Evolutionary conservation across 2,888 invertebrate genomes (phyloP), one percentile per base, ranked within the genome.

Genomic region (Pilophorus perplexus): DNA sequence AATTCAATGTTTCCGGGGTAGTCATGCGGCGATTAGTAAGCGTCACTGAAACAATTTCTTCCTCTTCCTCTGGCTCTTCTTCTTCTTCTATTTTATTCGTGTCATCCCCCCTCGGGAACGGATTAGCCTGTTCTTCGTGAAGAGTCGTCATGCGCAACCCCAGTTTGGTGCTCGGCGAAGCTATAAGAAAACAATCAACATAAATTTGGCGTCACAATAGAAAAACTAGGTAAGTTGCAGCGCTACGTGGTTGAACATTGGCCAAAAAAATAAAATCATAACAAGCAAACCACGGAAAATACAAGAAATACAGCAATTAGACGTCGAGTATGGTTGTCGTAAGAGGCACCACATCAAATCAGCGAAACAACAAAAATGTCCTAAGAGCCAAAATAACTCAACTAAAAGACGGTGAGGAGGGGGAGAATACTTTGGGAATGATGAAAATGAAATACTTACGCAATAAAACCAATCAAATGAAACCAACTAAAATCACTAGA

Each of bases 141-240:
- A 95, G 78, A 0, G 95, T 95, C 55, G 91, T 91, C 93, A 95
- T 93, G 50, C 94, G 85, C 74, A 91, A 82, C 48, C 90, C 88
- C 73, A 92, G 78, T 79, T 94, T 93, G 64, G 82, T 80, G 71
- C 90, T 93, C 44, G 91, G 91, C 40, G 91, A 91, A 73, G 89
- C 90, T 87, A 78, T 71, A 67, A 22, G 37, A 33, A 38, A 38
- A 6, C 38, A n/a, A 38, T 38, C 14, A n/a, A 38, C 3, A 33
- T 6, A 6, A 33, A 33, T 33, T n/a, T n/a, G n/a, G n/a, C n/a
- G n/a, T n/a, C n/a, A n/a, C n/a, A n/a, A n/a, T n/a, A n/a, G n/a
- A n/a, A 42, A 8, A 42, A 33, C n/a, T n/a, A n/a, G n/a, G n/a
- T n/a, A n/a, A n/a, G n/a, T n/a, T n/a, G n/a, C n/a, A n/a, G n/a